Evolutionary conservation across 2,888 invertebrate genomes (phyloP), one percentile per base, ranked within the genome.

Genomic region (Andrena trimmerana): DNA sequence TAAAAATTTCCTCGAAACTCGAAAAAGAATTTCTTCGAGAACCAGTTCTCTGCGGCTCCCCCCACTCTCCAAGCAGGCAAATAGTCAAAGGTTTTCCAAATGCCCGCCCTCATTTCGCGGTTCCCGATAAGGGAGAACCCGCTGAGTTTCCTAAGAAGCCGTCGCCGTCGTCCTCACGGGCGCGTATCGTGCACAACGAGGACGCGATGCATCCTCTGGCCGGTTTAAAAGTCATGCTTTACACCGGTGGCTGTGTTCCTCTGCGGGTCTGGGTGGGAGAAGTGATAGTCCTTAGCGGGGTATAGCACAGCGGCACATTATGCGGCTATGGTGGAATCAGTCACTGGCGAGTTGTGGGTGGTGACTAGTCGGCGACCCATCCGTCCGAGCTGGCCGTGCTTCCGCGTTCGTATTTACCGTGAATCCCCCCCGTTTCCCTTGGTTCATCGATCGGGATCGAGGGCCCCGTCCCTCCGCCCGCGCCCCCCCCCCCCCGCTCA

Each of bases 331-430:
- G 92, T 91, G 91, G 92, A 93, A 93, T 93, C 94, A 93, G 93
- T 94, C 93, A 93, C 92, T 92, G 90, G 92, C 92, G 92, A 92
- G 92, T 93, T 93, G 93, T 93, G 93, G 93, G 92, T 92, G 93
- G 93, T 91, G 93, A 92, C 91, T 91, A 91, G 93, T 93, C 85
- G 86, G 77, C 86, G 89, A 82, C 81, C 85, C 85, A 76, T 86
- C 82, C 82, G 73, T 83, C 72, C 78, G 85, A 66, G 70, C 50
- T 81, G 81, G 4, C 27, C 81, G 87, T 84, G 83, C 81, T 83
- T 83, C 81, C 86, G 81, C 73, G 86, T 84, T 60, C 74, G 66
- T 72, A 69, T 67, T 71, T 78, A 52, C n/a, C 74, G 62, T 48
- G 70, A 57, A n/a, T 60, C 74, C 52, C 36, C 63, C 63, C 66